phyloP scores from a whole-genome alignment of 2,888 invertebrate genomes.

The Melolontha melolontha region DNA sequence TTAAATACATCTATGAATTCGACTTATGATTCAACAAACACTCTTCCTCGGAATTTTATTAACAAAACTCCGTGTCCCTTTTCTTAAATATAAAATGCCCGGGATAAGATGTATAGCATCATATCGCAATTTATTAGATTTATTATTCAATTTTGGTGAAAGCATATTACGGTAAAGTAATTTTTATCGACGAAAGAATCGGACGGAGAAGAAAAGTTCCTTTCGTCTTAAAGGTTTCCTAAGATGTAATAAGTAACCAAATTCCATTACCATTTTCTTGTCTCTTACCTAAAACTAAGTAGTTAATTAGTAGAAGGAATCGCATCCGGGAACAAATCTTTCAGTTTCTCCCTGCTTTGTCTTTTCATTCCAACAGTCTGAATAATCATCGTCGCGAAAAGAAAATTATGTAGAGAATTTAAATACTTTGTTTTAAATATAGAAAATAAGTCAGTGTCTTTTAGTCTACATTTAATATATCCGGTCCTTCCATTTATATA shows the following conservation, averaged over 20 bases:
- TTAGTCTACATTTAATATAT: background rate
- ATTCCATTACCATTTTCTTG: constrained; percentile 46
- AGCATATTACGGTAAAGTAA: constrained; percentile 41
- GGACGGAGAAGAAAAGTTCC: constrained; percentile 23
- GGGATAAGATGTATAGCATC: constrained; percentile 5
- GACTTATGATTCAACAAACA: constrained; percentile 7
- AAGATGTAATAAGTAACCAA: constrained; percentile 41
- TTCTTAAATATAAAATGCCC: constrained; percentile 4
- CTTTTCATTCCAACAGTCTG: constrained; percentile 16
- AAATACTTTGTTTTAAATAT: constrained; percentile 20
- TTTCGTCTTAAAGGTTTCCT: constrained; percentile 36
- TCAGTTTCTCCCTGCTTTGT: constrained; percentile 32
- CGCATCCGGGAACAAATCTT: constrained; percentile 42
- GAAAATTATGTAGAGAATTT: constrained; percentile 23
- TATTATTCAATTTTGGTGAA: constrained; percentile 43
- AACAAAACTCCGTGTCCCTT: background rate
- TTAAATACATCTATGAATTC: background rate
- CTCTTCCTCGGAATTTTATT: too few relatives aligned
- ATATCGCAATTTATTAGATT: constrained; percentile 39
- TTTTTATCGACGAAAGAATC: constrained; percentile 35
- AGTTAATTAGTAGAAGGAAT: constrained; percentile 49
- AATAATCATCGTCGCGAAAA: constrained; percentile 11
- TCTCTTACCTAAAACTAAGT: constrained; percentile 50
- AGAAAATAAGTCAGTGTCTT: constrained; percentile 20
- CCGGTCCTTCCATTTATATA: constrained; percentile 12